These are phyloP conservation scores for Eurois occulta DNA, from an alignment of 2,888 invertebrate species.

Conservation along the genomic window DNA sequence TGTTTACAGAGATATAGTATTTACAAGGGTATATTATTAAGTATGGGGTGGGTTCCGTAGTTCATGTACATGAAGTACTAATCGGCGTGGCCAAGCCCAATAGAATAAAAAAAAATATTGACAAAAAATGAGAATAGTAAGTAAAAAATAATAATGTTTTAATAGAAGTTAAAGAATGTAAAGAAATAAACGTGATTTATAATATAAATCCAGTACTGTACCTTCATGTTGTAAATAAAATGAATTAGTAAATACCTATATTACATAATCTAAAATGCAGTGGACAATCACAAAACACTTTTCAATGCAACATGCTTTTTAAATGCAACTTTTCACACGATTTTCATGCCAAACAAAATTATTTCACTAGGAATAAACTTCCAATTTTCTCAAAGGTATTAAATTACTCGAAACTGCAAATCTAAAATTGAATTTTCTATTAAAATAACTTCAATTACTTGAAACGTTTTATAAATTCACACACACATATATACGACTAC, in stretches of 20 bases:
- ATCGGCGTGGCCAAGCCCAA: not conserved
- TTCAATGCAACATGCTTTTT: conserved; percentile 64
- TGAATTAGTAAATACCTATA: conserved; percentile 24
- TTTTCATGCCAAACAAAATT: conserved; percentile 48
- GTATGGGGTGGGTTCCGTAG: not conserved
- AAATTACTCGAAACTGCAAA: conserved; percentile 1
- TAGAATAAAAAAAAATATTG: not conserved
- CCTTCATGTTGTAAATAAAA: conserved; percentile 35
- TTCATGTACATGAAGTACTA: not conserved
- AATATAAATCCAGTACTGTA: conserved; percentile 46
- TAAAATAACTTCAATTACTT: not conserved
- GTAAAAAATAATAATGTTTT: not conserved
- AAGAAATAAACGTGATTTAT: conserved; percentile 4
- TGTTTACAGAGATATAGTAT: not conserved
- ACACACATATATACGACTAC: conserved; percentile 52
- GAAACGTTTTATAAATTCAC: conserved; percentile 24
- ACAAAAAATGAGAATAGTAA: not conserved
- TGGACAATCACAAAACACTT: conserved; percentile 42
- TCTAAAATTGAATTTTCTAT: conserved; percentile 12
- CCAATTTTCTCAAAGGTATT: not conserved
- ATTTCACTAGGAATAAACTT: not conserved
- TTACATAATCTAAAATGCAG: conserved; percentile 42
- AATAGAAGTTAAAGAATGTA: not conserved
- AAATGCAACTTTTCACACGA: conserved; percentile 46
- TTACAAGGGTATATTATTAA: not conserved